Conservation (phyloP, 2,797 vertebrate species). For the Cryptoprocta ferox region DNA sequence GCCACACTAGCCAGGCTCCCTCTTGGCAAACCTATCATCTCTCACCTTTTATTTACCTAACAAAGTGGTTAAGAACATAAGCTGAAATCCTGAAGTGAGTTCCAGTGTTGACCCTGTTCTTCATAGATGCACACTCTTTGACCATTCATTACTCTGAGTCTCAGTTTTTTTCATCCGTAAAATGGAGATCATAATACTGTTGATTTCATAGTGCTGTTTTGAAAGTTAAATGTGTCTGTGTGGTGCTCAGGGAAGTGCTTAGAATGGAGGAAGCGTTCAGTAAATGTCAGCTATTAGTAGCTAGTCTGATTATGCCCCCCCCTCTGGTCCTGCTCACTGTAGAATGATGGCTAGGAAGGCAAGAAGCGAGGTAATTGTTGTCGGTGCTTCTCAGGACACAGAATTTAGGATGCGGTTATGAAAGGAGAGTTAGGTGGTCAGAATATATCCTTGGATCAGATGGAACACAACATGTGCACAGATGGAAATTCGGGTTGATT, state of each 20-base stretch:
- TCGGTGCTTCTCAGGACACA: background rate
- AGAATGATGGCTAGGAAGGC: background rate
- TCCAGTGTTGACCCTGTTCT: background rate
- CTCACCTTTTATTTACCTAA: background rate
- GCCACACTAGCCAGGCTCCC: background rate
- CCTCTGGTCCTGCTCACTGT: background rate
- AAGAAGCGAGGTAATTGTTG: background rate
- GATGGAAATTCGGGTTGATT: background rate
- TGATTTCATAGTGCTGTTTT: background rate
- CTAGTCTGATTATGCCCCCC: background rate
- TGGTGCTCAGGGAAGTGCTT: background rate
- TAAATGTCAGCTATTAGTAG: background rate
- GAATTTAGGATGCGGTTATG: background rate
- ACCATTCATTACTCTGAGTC: background rate
- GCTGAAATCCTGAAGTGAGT: background rate
- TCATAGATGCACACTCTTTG: background rate
- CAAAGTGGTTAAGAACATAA: background rate
- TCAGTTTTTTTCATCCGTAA: slow-evolving; percentile 31
- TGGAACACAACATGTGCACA: background rate
- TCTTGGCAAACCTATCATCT: background rate
- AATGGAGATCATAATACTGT: background rate
- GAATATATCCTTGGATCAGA: background rate
- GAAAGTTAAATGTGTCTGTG: background rate
- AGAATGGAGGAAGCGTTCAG: background rate
- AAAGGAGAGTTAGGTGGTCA: background rate